A percentile compares a stretch with the other conserved stretches of the same genome.
These are phyloP conservation scores for Diacarnus erythraeanus DNA, from an alignment of 37 sponge, comb jelly and placozoan genomes.

Conservation along the genomic window DNA sequence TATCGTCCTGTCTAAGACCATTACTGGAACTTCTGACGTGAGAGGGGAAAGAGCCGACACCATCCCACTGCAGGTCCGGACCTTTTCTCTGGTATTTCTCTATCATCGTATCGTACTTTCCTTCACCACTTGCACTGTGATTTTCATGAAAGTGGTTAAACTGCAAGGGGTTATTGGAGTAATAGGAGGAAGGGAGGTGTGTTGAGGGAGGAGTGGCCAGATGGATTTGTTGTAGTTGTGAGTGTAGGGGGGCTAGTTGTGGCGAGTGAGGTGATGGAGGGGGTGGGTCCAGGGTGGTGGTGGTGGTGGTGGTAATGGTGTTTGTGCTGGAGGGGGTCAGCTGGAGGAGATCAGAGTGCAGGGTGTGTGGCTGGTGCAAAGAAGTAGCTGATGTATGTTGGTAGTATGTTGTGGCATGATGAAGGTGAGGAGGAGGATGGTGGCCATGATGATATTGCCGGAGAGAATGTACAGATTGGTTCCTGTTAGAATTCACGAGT, in stretches of 20 bases:
- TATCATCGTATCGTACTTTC: constrained; percentile 4
- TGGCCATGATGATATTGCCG: background rate
- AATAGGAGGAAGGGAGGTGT: background rate
- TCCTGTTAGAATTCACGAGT: background rate
- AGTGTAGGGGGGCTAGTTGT: background rate
- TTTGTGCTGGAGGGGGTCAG: background rate
- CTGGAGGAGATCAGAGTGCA: background rate
- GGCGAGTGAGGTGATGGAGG: background rate
- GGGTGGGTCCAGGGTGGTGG: background rate
- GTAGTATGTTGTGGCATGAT: background rate
- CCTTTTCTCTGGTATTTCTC: background rate
- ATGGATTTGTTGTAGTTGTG: background rate
- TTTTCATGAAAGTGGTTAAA: background rate
- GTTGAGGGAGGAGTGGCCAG: background rate
- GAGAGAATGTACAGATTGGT: background rate
- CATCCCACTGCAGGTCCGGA: background rate
- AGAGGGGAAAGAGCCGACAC: background rate
- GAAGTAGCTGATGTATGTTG: background rate
- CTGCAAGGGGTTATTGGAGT: background rate
- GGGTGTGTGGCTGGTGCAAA: background rate
- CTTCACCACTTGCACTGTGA: background rate
- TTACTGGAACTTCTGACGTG: background rate
- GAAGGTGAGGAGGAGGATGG: background rate
- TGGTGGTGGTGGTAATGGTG: background rate
- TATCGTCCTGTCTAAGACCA: background rate